A percentile compares a stretch with the other conserved stretches of the same genome.
Conservation (phyloP, 2,113 vertebrate species). For the Petaurus breviceps region DNA sequence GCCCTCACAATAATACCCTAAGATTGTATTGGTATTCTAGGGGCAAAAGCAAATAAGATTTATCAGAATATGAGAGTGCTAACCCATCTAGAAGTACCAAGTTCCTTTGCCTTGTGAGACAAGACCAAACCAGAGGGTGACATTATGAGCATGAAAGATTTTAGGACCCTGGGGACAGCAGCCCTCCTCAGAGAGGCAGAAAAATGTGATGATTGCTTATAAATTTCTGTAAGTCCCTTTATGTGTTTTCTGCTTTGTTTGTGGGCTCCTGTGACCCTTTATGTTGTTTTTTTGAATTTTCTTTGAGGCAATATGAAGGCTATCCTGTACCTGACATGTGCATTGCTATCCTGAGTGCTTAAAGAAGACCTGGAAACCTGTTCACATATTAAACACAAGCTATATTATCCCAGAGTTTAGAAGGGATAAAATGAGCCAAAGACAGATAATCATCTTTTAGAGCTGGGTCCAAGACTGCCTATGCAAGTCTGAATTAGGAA, state of each 20-base stretch:
- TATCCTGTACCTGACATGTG: neutral
- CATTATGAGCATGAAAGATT: neutral
- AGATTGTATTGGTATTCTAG: neutral
- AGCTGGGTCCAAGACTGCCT: neutral
- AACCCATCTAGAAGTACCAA: neutral
- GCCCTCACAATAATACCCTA: neutral
- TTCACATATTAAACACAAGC: neutral
- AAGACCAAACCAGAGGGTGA: neutral
- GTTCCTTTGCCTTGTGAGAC: neutral
- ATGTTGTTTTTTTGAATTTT: neutral
- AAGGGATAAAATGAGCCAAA: neutral
- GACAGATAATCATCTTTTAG: neutral
- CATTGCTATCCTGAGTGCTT: neutral
- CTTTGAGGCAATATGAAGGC: neutral
- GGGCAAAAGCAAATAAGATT: neutral
- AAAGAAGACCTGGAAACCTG: neutral
- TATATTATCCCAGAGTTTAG: neutral
- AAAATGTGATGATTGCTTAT: neutral
- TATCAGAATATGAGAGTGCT: neutral
- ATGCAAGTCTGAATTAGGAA: neutral
- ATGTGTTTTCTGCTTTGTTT: neutral
- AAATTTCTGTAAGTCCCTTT: neutral
- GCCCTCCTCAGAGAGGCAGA: neutral
- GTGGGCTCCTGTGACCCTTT: neutral
- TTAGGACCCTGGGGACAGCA: neutral